phyloP scores from a whole-genome alignment of 1,140 invertebrate species.

The Microplitis demolitor region DNA sequence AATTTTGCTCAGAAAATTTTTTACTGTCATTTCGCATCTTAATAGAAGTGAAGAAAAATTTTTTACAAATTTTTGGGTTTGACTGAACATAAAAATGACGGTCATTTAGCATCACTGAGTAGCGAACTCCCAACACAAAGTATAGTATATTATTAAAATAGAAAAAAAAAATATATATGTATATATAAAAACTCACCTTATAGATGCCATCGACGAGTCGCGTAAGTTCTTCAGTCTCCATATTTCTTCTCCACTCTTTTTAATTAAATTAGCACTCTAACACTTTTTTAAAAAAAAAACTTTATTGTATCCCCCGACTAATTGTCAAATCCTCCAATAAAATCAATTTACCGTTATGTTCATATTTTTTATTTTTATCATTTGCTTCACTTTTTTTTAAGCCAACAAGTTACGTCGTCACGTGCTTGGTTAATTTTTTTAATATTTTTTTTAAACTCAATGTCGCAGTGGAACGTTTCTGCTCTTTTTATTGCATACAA shows the following conservation, averaged over 20 bases:
- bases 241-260: constrained; percentile 46
- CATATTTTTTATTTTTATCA: constrained; percentile 47
- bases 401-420: constrained; percentile 40
- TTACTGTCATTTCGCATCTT: no score
- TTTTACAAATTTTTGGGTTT: no score
- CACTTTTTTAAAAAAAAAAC: constrained; percentile 8
- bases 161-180: background rate
- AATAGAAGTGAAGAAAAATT: no score
- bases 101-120: no score
- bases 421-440: constrained; percentile 47
- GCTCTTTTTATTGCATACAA: no score
- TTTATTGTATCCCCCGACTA: background rate
- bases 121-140: background rate
- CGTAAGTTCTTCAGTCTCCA: constrained; percentile 88
- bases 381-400: constrained; percentile 29
- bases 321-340: constrained; percentile 31
- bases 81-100: no score
- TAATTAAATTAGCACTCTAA: no score
- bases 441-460: background rate
- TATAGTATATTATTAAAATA: background rate
- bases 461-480: no score
- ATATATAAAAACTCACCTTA: constrained; percentile 68
- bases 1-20: no score
- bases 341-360: constrained; percentile 50
- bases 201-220: constrained; percentile 89